A percentile compares a stretch with the other conserved stretches of the same genome.
Conservation (phyloP, 2,888 invertebrate genomes). For the Cremastinae sp. region DNA sequence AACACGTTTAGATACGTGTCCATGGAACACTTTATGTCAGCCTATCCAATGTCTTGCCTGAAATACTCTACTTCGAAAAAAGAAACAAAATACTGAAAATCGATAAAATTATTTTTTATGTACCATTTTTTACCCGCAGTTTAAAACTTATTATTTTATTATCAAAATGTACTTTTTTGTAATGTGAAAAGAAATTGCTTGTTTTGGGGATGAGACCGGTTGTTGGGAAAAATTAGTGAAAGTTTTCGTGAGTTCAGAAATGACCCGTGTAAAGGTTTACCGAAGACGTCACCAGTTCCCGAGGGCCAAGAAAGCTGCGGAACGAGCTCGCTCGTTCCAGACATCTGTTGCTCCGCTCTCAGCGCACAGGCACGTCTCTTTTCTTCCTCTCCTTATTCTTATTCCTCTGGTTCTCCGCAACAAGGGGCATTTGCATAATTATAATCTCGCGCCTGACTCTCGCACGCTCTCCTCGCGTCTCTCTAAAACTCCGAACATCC, state of each 20-base stretch:
- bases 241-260: conserved; percentile 1
- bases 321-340: conserved; percentile 72
- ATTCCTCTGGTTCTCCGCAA: conserved; percentile 68
- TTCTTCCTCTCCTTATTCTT: conserved; percentile 40
- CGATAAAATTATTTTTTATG: background rate
- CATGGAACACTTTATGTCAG: conserved; percentile 23
- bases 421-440: conserved; percentile 79
- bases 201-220: too few relatives aligned
- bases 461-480: conserved; percentile 62
- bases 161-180: too few relatives aligned
- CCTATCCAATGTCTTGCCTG: background rate
- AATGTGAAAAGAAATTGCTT: too few relatives aligned
- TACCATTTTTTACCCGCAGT: too few relatives aligned
- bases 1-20: conserved; percentile 19
- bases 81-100: background rate
- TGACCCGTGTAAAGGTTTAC: conserved; percentile 36
- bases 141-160: too few relatives aligned
- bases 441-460: conserved; percentile 73
- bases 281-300: conserved; percentile 46
- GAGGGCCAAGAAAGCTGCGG: conserved; percentile 58
- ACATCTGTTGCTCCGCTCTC: conserved; percentile 76
- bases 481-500: conserved; percentile 67
- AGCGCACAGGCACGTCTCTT: conserved; percentile 64
- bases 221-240: too few relatives aligned
- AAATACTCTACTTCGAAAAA: background rate